These are phyloP conservation scores for Antechinus flavipes DNA, from an alignment of 2,113 vertebrate genomes.

Conservation along the genomic window DNA sequence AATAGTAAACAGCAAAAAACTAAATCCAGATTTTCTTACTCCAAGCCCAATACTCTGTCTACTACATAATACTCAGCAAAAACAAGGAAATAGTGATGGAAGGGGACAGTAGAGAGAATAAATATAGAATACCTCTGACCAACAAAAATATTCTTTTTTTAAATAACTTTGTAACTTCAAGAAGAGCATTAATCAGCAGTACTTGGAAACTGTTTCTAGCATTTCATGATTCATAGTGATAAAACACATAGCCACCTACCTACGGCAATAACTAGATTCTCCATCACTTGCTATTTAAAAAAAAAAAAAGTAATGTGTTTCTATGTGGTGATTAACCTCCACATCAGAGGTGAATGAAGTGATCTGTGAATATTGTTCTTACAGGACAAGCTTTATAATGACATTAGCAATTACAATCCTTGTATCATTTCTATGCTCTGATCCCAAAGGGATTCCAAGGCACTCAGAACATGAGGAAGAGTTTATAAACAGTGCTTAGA, in stretches of 20 bases:
- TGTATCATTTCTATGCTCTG: background rate
- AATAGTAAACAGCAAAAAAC: background rate
- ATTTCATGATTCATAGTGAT: constrained; percentile 38
- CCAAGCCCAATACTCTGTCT: background rate
- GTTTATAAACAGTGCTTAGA: constrained; percentile 61
- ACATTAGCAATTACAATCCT: constrained; percentile 50
- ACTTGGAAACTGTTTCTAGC: constrained; percentile 38
- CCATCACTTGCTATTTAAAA: background rate
- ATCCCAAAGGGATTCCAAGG: background rate
- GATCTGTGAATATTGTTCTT: background rate
- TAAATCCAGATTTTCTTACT: background rate
- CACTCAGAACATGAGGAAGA: constrained; percentile 60
- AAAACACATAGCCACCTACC: constrained; percentile 23
- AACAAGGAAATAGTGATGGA: constrained; percentile 52
- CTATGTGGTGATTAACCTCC: constrained; percentile 42
- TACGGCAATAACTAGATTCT: constrained; percentile 53
- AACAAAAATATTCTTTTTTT: constrained; percentile 56
- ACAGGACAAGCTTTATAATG: constrained; percentile 34
- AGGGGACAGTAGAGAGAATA: constrained; percentile 36
- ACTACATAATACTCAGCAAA: background rate
- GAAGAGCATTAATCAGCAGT: constrained; percentile 20
- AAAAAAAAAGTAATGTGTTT: background rate
- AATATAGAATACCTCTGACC: constrained; percentile 29
- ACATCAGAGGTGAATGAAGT: constrained; percentile 22
- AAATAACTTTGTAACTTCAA: constrained; percentile 52